Percentiles rank a stretch among this genome's conserved stretches.
These are phyloP conservation scores for Heteronetta atricapilla DNA, from an alignment of 2,113 vertebrate genomes.

Conservation along the genomic window DNA sequence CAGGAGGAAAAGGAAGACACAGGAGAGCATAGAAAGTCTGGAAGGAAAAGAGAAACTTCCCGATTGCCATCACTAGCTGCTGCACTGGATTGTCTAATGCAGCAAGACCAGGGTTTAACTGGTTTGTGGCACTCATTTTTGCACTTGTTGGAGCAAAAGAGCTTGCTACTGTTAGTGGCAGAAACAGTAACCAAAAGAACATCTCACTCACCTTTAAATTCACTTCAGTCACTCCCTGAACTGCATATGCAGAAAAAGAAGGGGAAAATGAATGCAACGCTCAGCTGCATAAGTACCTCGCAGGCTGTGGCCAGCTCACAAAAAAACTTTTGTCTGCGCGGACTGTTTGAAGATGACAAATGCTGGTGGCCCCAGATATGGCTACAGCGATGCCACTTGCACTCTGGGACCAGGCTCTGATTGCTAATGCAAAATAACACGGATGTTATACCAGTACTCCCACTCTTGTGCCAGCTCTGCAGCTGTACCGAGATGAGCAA, in stretches of 20 bases:
- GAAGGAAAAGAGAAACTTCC: not conserved
- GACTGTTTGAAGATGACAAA: not conserved
- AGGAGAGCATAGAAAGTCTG: not conserved
- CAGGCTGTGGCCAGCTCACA: constrained; percentile 18
- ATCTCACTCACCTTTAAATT: not conserved
- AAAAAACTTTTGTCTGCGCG: constrained; percentile 25
- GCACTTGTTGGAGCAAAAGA: not conserved
- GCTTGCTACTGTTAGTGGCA: not conserved
- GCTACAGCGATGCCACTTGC: not conserved
- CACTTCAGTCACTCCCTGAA: not conserved
- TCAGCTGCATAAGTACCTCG: not conserved
- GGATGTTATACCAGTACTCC: not conserved
- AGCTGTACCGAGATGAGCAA: not conserved
- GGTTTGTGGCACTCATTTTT: not conserved
- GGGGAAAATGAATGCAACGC: not conserved
- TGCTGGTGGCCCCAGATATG: not conserved
- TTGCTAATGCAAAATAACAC: not conserved
- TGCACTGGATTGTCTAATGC: not conserved
- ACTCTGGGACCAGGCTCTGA: not conserved
- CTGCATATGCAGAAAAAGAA: not conserved
- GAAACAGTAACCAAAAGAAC: not conserved
- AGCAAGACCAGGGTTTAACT: not conserved
- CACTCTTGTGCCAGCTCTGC: not conserved
- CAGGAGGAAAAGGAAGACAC: not conserved
- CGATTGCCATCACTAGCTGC: not conserved